phyloP scores from a whole-genome alignment of 92 coral and sea anemone genomes.

The Bergia sp. region DNA sequence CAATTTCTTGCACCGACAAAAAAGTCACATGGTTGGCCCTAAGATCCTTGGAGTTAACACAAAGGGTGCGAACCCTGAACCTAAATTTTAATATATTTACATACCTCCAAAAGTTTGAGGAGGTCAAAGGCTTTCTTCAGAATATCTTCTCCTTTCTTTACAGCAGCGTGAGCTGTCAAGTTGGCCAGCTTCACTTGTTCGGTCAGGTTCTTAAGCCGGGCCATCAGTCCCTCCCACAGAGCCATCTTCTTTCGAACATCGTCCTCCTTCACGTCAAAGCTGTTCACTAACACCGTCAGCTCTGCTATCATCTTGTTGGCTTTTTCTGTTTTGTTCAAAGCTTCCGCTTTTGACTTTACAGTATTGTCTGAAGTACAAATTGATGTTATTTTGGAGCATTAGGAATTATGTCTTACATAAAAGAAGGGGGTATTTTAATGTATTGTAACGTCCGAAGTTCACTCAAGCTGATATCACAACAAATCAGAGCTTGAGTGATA shows the following conservation, averaged over 20 bases:
- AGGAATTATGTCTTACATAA: background rate
- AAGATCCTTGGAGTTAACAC: background rate
- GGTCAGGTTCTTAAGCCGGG: constrained; percentile 68
- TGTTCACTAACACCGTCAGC: constrained; percentile 64
- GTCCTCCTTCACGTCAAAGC: constrained; percentile 75
- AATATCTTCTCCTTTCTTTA: constrained; percentile 79
- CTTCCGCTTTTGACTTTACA: constrained; percentile 60
- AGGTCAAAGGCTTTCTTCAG: constrained; percentile 69
- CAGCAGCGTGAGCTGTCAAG: constrained; percentile 88
- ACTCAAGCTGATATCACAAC: background rate
- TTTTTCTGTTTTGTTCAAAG: constrained; percentile 49
- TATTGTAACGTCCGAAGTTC: background rate
- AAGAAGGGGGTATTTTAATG: too few relatives aligned
- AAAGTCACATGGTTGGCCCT: too few relatives aligned
- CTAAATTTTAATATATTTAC: background rate
- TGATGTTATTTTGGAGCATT: background rate
- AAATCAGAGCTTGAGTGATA: too few relatives aligned
- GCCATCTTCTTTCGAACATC: constrained; percentile 89
- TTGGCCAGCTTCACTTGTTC: constrained; percentile 78
- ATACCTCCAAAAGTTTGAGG: constrained; percentile 75
- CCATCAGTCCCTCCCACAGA: constrained; percentile 79
- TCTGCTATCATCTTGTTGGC: constrained; percentile 67
- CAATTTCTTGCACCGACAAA: too few relatives aligned
- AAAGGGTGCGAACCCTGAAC: background rate
- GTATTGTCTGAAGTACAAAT: constrained; percentile 50